Percentiles rank a stretch among this genome's conserved stretches.
These are phyloP conservation scores for Drosophila mimica DNA, from an alignment of 2,888 invertebrate species.

Conservation along the genomic window DNA sequence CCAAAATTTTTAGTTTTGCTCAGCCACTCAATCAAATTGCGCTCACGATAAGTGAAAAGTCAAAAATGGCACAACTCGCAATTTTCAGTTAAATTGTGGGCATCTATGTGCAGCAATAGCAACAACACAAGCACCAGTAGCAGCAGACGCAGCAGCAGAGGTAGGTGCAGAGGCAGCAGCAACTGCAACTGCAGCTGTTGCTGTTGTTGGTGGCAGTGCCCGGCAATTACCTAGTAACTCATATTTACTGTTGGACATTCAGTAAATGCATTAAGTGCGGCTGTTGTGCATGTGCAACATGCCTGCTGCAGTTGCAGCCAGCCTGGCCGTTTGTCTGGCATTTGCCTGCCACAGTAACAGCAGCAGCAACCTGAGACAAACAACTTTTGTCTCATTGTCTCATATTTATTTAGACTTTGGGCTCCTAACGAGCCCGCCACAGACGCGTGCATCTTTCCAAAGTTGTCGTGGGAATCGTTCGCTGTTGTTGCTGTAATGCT, in stretches of 20 bases:
- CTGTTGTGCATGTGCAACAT: slow-evolving; percentile 64
- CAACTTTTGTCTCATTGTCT: slow-evolving; percentile 74
- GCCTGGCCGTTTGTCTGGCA: slow-evolving; percentile 60
- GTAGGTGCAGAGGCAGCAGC: slow-evolving; percentile 3
- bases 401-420: slow-evolving; percentile 76
- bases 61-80: slow-evolving; percentile 54
- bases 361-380: slow-evolving; percentile 38
- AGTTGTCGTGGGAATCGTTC: slow-evolving; percentile 70
- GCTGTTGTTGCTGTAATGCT: slow-evolving; percentile 57
- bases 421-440: slow-evolving; percentile 66
- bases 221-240: slow-evolving; percentile 79
- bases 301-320: slow-evolving; percentile 38
- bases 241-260: slow-evolving; percentile 78
- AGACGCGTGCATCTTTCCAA: slow-evolving; percentile 75
- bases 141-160: not conserved
- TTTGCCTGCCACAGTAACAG: slow-evolving; percentile 45
- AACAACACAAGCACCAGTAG: slow-evolving; percentile 13
- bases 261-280: slow-evolving; percentile 76
- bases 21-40: slow-evolving; percentile 73
- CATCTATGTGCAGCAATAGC: slow-evolving; percentile 39
- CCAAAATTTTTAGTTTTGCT: slow-evolving; percentile 20
- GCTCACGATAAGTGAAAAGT: slow-evolving; percentile 78
- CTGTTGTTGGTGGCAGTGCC: slow-evolving; percentile 53
- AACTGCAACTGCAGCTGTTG: slow-evolving; percentile 30
- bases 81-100: slow-evolving; percentile 48